Conservation (phyloP, 2,113 vertebrate species). For the Peromyscus polionotus region DNA sequence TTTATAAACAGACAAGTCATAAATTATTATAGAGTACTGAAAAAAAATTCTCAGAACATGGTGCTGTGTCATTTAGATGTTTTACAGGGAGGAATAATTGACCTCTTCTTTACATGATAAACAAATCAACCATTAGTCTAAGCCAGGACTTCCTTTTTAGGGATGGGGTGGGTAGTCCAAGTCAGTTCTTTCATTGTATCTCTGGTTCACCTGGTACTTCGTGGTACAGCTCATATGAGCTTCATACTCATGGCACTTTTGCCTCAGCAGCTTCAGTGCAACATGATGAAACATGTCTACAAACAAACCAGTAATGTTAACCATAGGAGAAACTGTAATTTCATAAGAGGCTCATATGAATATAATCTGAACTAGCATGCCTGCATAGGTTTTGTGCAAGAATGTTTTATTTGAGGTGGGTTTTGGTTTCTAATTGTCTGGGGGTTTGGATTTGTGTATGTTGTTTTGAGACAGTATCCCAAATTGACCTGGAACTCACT, state of each 20-base stretch:
- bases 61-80: conserved; percentile 14
- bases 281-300: not conserved
- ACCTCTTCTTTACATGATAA: not conserved
- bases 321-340: not conserved
- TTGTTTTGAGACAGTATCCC: not conserved
- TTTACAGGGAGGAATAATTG: not conserved
- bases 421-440: not conserved
- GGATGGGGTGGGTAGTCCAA: not conserved
- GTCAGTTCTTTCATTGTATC: not conserved
- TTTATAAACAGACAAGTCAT: not conserved
- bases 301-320: not conserved
- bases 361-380: not conserved
- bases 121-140: conserved; percentile 15
- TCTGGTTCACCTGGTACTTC: not conserved
- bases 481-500: not conserved
- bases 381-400: not conserved
- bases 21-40: not conserved
- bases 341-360: not conserved
- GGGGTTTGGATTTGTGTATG: not conserved
- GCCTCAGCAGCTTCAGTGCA: not conserved
- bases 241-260: not conserved
- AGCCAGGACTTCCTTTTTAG: not conserved
- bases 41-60: not conserved
- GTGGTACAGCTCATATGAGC: not conserved
- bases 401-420: not conserved